These are phyloP conservation scores for Zophobas morio DNA, from an alignment of 1,140 invertebrate genomes.

Conservation along the genomic window DNA sequence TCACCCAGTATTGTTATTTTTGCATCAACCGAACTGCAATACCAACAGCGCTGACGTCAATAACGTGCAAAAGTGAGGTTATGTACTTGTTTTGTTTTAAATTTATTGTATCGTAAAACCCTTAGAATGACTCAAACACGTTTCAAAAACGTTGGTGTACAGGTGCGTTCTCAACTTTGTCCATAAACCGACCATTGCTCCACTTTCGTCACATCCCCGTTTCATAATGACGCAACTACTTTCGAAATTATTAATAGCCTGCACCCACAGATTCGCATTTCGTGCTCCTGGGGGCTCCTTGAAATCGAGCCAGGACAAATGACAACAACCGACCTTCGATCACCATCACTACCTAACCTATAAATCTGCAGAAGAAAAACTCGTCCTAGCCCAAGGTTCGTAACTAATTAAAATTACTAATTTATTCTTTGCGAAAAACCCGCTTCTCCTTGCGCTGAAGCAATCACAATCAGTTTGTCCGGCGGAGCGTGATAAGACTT, in stretches of 20 bases:
- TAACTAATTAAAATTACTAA: constrained; percentile 1
- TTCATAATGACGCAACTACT: background rate
- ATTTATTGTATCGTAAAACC: background rate
- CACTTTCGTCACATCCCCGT: background rate
- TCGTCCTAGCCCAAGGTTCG: constrained; percentile 12
- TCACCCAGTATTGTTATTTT: no score
- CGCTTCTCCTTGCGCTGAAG: background rate
- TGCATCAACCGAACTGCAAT: no score
- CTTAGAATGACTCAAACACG: background rate
- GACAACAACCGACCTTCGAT: constrained; percentile 10
- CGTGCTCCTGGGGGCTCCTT: background rate
- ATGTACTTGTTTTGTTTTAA: background rate
- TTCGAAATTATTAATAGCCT: background rate
- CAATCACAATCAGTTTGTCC: background rate
- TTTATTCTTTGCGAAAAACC: background rate
- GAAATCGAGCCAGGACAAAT: background rate
- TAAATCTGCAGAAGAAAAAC: background rate
- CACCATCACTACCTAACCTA: constrained; percentile 1
- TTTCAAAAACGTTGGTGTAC: background rate
- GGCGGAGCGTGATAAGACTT: background rate
- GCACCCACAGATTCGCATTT: background rate
- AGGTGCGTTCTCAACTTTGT: background rate
- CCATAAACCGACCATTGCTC: background rate
- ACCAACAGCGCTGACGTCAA: no score
- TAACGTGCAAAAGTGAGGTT: background rate